These are phyloP conservation scores for Acanthosepion pharaonis DNA, from an alignment of 2,888 invertebrate genomes.

Conservation along the genomic window DNA sequence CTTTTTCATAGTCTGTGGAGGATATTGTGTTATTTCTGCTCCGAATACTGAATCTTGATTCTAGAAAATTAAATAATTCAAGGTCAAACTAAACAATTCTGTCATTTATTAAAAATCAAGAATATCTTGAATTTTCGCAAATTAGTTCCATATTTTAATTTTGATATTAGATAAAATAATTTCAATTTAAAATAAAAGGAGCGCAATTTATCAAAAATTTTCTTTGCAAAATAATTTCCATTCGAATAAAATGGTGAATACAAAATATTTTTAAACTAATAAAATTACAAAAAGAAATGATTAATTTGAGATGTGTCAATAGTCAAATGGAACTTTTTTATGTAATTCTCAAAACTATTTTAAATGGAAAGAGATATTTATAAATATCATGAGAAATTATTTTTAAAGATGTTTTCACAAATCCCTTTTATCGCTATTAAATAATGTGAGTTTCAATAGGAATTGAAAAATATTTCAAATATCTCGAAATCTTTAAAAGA, in stretches of 20 bases:
- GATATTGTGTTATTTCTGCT: no score
- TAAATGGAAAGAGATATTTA: no score
- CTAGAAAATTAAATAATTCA: not conserved
- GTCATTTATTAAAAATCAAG: not conserved
- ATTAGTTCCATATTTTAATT: not conserved
- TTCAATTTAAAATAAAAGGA: not conserved
- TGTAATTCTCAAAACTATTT: not conserved
- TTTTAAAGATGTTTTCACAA: no score
- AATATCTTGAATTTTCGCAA: not conserved
- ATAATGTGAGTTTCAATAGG: no score
- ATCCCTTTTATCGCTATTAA: no score
- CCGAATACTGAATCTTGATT: not conserved
- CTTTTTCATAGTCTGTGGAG: no score
- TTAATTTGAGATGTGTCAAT: not conserved
- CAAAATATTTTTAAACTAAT: not conserved
- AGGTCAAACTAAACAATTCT: not conserved
- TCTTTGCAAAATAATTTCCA: not conserved
- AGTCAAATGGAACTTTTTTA: not conserved
- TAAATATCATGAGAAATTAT: no score
- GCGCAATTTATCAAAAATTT: not conserved
- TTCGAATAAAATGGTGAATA: not conserved
- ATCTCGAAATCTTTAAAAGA: no score
- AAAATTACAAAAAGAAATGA: not conserved
- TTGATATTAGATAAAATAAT: not conserved
- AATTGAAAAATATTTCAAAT: no score